Base-by-base conservation (phyloP, 2,888 invertebrate species). In the Macrophya alboannulata region DNA sequence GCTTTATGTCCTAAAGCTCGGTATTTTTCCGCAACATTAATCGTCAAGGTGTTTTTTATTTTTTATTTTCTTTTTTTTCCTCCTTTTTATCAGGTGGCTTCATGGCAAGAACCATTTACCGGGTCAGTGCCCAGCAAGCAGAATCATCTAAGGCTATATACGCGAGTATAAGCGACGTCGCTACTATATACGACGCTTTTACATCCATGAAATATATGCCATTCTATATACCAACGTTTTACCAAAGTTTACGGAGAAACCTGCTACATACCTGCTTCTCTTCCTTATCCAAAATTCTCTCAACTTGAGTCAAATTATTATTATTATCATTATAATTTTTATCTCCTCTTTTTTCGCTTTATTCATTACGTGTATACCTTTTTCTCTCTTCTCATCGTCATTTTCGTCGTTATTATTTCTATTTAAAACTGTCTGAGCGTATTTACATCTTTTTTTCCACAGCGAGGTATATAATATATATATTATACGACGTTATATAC, bases 21-120 rank as follows among this genome's bases (percentile, higher is more conserved):
- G 62, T 43, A 81, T 83, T 83, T 68, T 83, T 83, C 82, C 82
- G 68, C 31, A 68, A 83, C 82, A 51, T 83, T 68, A 83, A 83
- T 83, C 68, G 48, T 51, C 48, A 37, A 71, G 48, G 48, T 68
- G 68, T n/a, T 83, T 45, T 83, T 81, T 31, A 2, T 31, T 2
- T 31, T 31, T 31, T 31, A 2, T 31, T 2, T 31, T 31, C 3
- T 31, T 31, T 31, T 2, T 31, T 31, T 31, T 31, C 3, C 31
- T 31, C 3, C 3, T 31, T 81, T 62, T 48, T 62, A 71, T 68
- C 68, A 25, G 55, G 45, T 83, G 45, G 45, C n/a, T 48, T 68
- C 21, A 45, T 48, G 68, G 83, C n/a, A 10, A 83, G 48, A 65
- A 68, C 83, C 48, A 83, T 68, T 83, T 83, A 25, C 68, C 68